Conservation (phyloP, 2,888 invertebrate genomes). For the Heliothis peltigera region DNA sequence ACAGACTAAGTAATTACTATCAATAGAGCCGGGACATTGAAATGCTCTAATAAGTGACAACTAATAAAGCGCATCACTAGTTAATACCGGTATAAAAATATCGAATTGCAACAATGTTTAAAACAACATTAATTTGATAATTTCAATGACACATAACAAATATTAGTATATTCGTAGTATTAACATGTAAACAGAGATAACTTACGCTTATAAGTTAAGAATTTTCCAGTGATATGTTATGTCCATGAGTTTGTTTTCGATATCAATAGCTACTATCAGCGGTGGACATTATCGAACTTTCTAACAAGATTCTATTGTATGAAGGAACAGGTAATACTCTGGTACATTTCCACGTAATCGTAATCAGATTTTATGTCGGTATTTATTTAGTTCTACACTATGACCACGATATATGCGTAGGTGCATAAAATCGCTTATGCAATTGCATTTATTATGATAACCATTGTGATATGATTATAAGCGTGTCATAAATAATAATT, state of each 20-base stretch:
- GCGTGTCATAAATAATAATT: background rate
- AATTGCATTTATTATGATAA: background rate
- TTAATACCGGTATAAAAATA: conserved; percentile 22
- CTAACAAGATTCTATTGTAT: conserved; percentile 35
- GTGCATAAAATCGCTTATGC: background rate
- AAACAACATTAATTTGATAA: conserved; percentile 48
- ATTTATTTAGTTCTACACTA: conserved; percentile 34
- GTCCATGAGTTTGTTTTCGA: conserved; percentile 52
- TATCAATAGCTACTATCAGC: conserved; percentile 25
- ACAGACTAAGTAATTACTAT: background rate
- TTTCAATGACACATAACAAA: conserved; percentile 56
- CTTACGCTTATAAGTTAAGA: conserved; percentile 53
- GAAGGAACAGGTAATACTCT: conserved; percentile 14
- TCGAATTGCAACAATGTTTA: conserved; percentile 7
- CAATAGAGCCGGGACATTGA: conserved; percentile 7
- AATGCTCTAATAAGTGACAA: conserved; percentile 1
- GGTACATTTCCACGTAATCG: conserved; percentile 40
- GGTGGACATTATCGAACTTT: conserved; percentile 28
- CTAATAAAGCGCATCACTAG: conserved; percentile 4
- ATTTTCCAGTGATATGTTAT: conserved; percentile 60
- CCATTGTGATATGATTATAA: background rate
- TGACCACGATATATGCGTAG: background rate
- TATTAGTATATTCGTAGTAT: conserved; percentile 56
- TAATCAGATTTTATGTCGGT: conserved; percentile 19
- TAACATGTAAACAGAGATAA: conserved; percentile 64